Percentiles rank a stretch among this genome's conserved stretches.
phyloP scores from a whole-genome alignment of 92 coral and sea anemone genomes.

The Zoanthus gigantus region DNA sequence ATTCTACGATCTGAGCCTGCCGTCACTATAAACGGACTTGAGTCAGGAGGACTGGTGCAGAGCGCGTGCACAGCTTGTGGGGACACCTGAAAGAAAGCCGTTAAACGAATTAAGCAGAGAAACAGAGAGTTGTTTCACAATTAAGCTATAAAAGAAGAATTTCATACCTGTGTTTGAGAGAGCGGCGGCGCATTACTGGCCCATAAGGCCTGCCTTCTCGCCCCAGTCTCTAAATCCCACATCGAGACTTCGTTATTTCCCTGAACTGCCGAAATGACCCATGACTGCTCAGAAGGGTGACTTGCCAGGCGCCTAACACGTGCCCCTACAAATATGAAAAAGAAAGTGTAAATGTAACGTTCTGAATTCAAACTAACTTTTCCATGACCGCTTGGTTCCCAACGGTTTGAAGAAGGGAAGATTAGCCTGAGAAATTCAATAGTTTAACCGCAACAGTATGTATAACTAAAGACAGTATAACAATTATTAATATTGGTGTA shows the following conservation, averaged over 20 bases:
- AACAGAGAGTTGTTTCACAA: neutral
- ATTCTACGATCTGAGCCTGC: conserved; percentile 99
- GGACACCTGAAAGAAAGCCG: conserved; percentile 74
- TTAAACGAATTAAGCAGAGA: neutral
- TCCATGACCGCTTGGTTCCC: no score
- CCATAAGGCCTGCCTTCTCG: conserved; percentile 94
- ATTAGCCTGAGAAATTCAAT: no score
- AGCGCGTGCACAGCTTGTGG: conserved; percentile 97
- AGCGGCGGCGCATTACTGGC: conserved; percentile 99
- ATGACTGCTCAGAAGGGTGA: conserved; percentile 95
- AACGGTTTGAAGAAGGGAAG: no score
- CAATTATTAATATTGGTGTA: no score
- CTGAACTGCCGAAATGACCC: conserved; percentile 97
- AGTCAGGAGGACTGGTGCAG: conserved; percentile 87
- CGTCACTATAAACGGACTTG: conserved; percentile 93
- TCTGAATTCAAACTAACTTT: no score
- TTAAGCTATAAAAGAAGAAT: neutral
- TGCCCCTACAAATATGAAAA: conserved; percentile 70
- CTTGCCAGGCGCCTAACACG: conserved; percentile 96
- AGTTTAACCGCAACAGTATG: no score
- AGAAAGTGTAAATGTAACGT: no score
- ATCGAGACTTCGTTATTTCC: conserved; percentile 98
- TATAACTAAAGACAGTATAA: no score
- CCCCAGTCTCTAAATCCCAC: conserved; percentile 99
- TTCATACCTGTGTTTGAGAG: conserved; percentile 93